Evolutionary conservation across 1,140 invertebrate genomes (phyloP).

Genomic region (Drosophila kepulauana): DNA sequence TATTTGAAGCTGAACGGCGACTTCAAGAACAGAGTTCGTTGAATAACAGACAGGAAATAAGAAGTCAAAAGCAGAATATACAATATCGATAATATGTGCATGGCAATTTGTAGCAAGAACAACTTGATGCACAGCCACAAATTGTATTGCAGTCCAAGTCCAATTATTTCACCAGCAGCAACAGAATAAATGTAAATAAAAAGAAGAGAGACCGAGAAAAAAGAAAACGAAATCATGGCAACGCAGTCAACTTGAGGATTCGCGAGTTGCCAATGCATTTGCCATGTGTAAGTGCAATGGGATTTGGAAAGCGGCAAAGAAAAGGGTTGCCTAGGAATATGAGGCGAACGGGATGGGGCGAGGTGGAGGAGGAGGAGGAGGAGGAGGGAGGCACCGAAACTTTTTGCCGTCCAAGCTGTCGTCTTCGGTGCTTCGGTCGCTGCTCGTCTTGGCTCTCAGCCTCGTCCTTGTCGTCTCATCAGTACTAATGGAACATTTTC

Average conservation of each 20-base stretch:
- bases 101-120: slow-evolving; percentile 5
- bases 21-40: neutral
- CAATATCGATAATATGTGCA: neutral
- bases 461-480: slow-evolving; percentile 59
- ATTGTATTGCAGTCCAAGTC: slow-evolving; percentile 16
- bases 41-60: too few relatives aligned
- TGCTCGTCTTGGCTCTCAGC: slow-evolving; percentile 5
- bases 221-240: slow-evolving; percentile 7
- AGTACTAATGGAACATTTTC: slow-evolving; percentile 84
- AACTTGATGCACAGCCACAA: slow-evolving; percentile 5
- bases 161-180: slow-evolving; percentile 15
- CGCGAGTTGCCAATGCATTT: slow-evolving; percentile 24
- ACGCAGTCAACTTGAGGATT: slow-evolving; percentile 24
- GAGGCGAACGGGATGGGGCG: neutral
- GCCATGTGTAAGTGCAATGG: slow-evolving; percentile 16
- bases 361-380: too few relatives aligned
- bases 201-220: neutral
- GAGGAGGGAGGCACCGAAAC: slow-evolving; percentile 24
- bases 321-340: neutral
- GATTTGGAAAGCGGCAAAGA: slow-evolving; percentile 6
- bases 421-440: slow-evolving; percentile 22
- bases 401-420: slow-evolving; percentile 35
- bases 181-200: slow-evolving; percentile 1
- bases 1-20: neutral
- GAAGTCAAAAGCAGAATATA: neutral